A percentile compares a stretch with the other conserved stretches of the same genome.
Conservation (phyloP, 2,797 vertebrate genomes). For the Hemibagrus guttatus region DNA sequence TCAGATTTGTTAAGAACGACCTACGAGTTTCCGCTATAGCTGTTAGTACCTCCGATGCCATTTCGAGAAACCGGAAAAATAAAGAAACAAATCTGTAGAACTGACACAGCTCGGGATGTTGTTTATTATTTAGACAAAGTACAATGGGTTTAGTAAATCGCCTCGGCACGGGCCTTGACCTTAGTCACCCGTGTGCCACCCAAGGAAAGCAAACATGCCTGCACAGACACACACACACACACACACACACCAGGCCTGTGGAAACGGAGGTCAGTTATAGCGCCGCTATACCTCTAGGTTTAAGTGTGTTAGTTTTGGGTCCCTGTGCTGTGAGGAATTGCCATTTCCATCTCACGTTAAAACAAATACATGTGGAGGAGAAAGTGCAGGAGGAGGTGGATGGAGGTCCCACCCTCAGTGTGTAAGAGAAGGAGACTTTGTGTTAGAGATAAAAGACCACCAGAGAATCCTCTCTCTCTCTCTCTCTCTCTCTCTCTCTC, state of each 20-base stretch:
- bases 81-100: constrained; percentile 20
- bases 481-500: constrained; percentile 56
- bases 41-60: not conserved
- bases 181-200: constrained; percentile 21
- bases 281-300: constrained; percentile 45
- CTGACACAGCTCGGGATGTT: not conserved
- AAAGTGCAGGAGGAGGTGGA: constrained; percentile 34
- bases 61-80: not conserved
- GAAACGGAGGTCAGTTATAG: constrained; percentile 16
- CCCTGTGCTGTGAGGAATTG: constrained; percentile 49
- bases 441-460: constrained; percentile 56
- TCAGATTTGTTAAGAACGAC: not conserved
- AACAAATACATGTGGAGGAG: constrained; percentile 69
- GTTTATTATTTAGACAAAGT: constrained; percentile 49
- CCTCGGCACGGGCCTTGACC: constrained; percentile 38
- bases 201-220: constrained; percentile 39
- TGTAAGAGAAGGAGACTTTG: constrained; percentile 26
- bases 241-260: constrained; percentile 23
- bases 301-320: constrained; percentile 68
- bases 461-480: constrained; percentile 49
- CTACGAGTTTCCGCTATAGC: not conserved
- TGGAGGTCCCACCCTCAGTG: not conserved
- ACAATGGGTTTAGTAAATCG: constrained; percentile 40
- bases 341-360: constrained; percentile 56
- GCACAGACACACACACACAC: not conserved